phyloP scores from a whole-genome alignment of 2,113 vertebrate species.

The human region GRCh38 chr3:17204501-17205000 shows the following conservation, averaged over 20 bases:
- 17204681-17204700: slow-evolving; percentile 65
- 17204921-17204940: slow-evolving; percentile 4
- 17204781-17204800: slow-evolving; percentile 64
- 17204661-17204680: not conserved
- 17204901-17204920: not conserved
- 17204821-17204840: not conserved
- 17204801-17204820: slow-evolving; percentile 40
- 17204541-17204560: not conserved
- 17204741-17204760: slow-evolving; percentile 66
- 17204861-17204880: slow-evolving; percentile 25
- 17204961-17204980: not conserved
- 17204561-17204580: not conserved
- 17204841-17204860: not conserved
- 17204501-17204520: not conserved
- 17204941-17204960: not conserved
- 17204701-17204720: slow-evolving; percentile 50
- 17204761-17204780: slow-evolving; percentile 63
- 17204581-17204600: not conserved
- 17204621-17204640: not conserved
- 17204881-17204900: not conserved
- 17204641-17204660: not conserved
- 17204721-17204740: slow-evolving; percentile 55
- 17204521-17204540: not conserved
- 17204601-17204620: not conserved
- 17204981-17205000: not conserved